A percentile compares a stretch with the other conserved stretches of the same genome.
Conservation (phyloP, 1,140 invertebrate species). For the Zaprionus vittiger region DNA sequence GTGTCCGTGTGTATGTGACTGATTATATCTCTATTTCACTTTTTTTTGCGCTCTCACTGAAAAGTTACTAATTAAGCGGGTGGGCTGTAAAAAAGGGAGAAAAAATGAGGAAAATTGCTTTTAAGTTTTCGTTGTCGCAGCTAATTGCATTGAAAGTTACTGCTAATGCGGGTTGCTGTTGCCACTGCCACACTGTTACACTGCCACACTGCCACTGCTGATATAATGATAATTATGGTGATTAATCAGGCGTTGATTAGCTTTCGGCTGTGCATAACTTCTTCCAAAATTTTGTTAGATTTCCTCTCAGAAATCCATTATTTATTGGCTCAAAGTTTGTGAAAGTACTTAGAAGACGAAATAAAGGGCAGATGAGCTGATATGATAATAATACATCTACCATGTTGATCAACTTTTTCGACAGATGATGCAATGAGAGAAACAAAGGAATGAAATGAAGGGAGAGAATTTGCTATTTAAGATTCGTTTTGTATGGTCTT, state of each 20-base stretch:
- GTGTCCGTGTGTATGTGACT: conserved; percentile 17
- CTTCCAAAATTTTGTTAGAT: conserved; percentile 4
- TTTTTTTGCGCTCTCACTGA: conserved; percentile 6
- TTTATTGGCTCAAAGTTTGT: conserved; percentile 43
- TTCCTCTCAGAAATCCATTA: conserved; percentile 15
- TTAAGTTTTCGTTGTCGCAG: conserved; percentile 57
- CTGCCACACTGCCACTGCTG: conserved; percentile 14
- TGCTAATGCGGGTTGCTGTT: conserved; percentile 34
- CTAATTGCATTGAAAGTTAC: conserved; percentile 70
- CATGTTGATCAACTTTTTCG: neutral
- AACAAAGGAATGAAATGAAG: neutral
- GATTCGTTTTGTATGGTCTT: too few relatives aligned
- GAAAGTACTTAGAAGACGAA: neutral
- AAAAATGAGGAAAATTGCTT: neutral
- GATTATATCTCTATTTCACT: conserved; percentile 7
- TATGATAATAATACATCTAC: neutral
- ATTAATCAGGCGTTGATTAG: conserved; percentile 61
- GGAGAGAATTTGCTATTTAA: neutral
- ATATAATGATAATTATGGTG: conserved; percentile 49
- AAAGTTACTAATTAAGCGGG: conserved; percentile 75
- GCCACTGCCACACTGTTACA: neutral
- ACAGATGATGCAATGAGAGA: neutral
- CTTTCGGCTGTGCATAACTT: conserved; percentile 29
- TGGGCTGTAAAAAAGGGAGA: conserved; percentile 25
- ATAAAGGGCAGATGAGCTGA: conserved; percentile 7